Conservation (phyloP, 2,113 vertebrate species). For the Poeciliopsis prolifica region DNA sequence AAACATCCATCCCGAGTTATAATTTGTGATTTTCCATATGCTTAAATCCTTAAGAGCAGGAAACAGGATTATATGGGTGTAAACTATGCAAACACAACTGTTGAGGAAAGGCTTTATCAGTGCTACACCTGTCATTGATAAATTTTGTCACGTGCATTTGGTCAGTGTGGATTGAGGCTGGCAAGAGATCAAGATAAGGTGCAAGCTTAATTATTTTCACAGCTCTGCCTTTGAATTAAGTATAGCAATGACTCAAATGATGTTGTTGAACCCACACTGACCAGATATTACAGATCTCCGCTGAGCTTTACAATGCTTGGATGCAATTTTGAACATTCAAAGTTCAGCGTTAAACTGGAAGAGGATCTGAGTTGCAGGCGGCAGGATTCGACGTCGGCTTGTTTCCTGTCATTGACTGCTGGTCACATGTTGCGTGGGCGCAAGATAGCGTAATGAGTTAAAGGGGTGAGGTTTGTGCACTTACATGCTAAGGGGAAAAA, state of each 20-base stretch:
- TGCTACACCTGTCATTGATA: conserved; percentile 56
- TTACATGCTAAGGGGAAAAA: conserved; percentile 24
- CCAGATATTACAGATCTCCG: not conserved
- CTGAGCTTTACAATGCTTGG: conserved; percentile 10
- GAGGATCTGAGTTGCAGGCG: conserved; percentile 64
- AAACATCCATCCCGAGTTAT: not conserved
- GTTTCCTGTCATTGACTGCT: conserved; percentile 75
- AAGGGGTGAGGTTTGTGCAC: conserved; percentile 74
- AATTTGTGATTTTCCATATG: conserved; percentile 38
- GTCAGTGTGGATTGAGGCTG: conserved; percentile 19
- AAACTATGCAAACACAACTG: conserved; percentile 62
- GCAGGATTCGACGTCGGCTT: conserved; percentile 75
- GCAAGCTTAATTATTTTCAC: not conserved
- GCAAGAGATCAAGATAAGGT: conserved; percentile 1
- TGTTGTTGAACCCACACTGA: not conserved
- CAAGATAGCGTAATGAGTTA: conserved; percentile 79
- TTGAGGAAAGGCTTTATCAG: conserved; percentile 47
- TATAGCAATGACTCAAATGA: not conserved
- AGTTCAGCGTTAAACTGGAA: conserved; percentile 48
- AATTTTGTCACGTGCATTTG: conserved; percentile 21
- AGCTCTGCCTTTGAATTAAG: not conserved
- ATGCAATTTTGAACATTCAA: conserved; percentile 37
- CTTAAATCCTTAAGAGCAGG: conserved; percentile 30
- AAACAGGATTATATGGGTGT: conserved; percentile 57
- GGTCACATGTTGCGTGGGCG: conserved; percentile 80